Evolutionary conservation across 2,113 vertebrate genomes (phyloP).

Genomic region (Pangasianodon hypophthalmus): DNA sequence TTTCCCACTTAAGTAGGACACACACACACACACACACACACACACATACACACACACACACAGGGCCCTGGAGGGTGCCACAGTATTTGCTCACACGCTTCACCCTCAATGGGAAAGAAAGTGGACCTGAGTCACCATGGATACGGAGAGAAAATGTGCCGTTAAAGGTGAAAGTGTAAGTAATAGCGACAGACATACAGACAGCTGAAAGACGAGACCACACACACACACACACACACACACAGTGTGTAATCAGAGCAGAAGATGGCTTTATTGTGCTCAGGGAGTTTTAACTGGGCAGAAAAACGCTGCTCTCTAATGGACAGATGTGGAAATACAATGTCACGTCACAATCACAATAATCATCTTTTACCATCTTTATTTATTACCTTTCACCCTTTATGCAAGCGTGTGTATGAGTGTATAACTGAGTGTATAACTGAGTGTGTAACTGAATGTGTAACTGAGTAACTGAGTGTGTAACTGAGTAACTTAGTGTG

Average conservation of each 20-base stretch:
- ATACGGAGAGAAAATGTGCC: background rate
- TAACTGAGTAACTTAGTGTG: background rate
- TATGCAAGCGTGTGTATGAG: background rate
- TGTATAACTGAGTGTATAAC: background rate
- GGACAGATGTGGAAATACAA: slow-evolving; percentile 1
- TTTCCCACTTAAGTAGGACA: slow-evolving; percentile 4
- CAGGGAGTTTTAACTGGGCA: background rate
- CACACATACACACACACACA: slow-evolving; percentile 15
- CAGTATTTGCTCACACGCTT: slow-evolving; percentile 12
- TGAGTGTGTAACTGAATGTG: background rate
- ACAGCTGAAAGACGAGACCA: background rate
- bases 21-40: slow-evolving; percentile 38
- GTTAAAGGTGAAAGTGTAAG: slow-evolving; percentile 35
- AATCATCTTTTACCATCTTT: background rate
- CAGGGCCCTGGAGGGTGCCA: background rate
- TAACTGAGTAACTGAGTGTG: background rate
- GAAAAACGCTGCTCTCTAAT: slow-evolving; percentile 1
- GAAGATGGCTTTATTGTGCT: background rate
- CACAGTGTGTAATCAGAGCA: background rate
- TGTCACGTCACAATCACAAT: background rate
- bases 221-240: background rate
- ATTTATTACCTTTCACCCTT: background rate
- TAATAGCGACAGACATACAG: background rate
- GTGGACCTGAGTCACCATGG: slow-evolving; percentile 2
- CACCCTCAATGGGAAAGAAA: background rate